Conservation (phyloP, 2,113 vertebrate species). For the Acanthochromis polyacanthus region DNA sequence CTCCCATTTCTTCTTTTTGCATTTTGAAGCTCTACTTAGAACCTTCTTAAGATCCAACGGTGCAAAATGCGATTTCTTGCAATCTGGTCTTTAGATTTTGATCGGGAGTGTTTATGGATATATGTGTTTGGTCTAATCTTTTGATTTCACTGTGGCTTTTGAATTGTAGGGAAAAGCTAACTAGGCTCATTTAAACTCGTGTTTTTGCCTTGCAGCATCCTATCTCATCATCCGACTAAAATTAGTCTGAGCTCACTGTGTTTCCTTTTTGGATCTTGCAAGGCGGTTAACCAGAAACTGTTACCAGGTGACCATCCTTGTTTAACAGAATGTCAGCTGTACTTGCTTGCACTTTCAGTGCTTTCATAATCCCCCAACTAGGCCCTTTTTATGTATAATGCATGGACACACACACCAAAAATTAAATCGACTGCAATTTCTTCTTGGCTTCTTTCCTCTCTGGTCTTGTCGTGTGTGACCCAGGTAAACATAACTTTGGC, state of each 20-base stretch:
- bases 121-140: too few species aligned
- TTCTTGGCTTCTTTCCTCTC: conserved; percentile 21
- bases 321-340: conserved; percentile 74
- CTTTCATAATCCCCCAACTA: conserved; percentile 66
- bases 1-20: too few species aligned
- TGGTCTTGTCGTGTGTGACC: conserved; percentile 58
- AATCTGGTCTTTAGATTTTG: too few species aligned
- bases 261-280: conserved; percentile 31
- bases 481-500: conserved; percentile 76
- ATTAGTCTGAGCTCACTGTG: conserved; percentile 26
- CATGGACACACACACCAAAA: conserved; percentile 14
- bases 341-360: conserved; percentile 69
- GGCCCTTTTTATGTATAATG: conserved; percentile 32
- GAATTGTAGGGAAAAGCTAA: too few species aligned
- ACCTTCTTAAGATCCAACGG: too few species aligned
- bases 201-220: background rate
- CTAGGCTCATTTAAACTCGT: background rate
- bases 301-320: conserved; percentile 79
- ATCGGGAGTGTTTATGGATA: too few species aligned
- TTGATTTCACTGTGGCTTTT: background rate
- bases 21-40: too few species aligned
- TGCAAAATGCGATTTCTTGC: too few species aligned
- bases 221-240: conserved; percentile 3
- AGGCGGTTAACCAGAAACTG: conserved; percentile 80
- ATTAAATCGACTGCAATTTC: conserved; percentile 60